Evolutionary conservation across 2,888 invertebrate species (phyloP).

Genomic region (Rhamphomyia laevipes): DNA sequence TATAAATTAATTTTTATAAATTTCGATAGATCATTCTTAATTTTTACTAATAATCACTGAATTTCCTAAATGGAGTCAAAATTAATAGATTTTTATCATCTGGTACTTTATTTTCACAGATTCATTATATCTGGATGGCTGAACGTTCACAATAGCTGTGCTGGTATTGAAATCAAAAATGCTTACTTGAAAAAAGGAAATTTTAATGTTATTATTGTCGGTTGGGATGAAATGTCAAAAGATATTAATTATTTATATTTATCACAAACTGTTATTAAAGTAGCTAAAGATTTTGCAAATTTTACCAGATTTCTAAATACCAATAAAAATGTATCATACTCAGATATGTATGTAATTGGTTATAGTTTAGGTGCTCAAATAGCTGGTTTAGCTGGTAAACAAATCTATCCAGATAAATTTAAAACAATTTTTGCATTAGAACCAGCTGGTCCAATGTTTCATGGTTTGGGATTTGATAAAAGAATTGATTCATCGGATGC

Average conservation of each 20-base stretch:
- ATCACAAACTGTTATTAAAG: slow-evolving; percentile 23
- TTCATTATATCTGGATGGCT: slow-evolving; percentile 30
- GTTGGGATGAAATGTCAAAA: slow-evolving; percentile 28
- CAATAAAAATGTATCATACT: slow-evolving; percentile 19
- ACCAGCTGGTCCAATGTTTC: slow-evolving; percentile 32
- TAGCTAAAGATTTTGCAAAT: slow-evolving; percentile 23
- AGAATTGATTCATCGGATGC: slow-evolving; percentile 32
- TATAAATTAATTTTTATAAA: not conserved
- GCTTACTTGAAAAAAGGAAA: slow-evolving; percentile 26
- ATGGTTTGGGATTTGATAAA: slow-evolving; percentile 16
- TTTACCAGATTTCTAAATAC: slow-evolving; percentile 28
- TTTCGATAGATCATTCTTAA: slow-evolving; percentile 9
- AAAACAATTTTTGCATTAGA: slow-evolving; percentile 33
- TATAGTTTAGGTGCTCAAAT: slow-evolving; percentile 36
- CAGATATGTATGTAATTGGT: slow-evolving; percentile 29
- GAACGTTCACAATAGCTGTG: slow-evolving; percentile 24
- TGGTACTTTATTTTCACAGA: slow-evolving; percentile 13
- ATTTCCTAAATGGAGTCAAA: not conserved
- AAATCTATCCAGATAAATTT: slow-evolving; percentile 17
- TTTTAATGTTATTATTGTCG: slow-evolving; percentile 30
- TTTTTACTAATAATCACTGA: slow-evolving; percentile 5
- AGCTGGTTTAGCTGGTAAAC: slow-evolving; percentile 28
- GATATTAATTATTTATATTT: slow-evolving; percentile 25
- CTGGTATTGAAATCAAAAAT: slow-evolving; percentile 30
- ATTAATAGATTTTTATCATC: not conserved